A percentile compares a stretch with the other conserved stretches of the same genome.
Evolutionary conservation across 2,888 invertebrate genomes (phyloP).

Genomic region (Rhingia campestris): DNA sequence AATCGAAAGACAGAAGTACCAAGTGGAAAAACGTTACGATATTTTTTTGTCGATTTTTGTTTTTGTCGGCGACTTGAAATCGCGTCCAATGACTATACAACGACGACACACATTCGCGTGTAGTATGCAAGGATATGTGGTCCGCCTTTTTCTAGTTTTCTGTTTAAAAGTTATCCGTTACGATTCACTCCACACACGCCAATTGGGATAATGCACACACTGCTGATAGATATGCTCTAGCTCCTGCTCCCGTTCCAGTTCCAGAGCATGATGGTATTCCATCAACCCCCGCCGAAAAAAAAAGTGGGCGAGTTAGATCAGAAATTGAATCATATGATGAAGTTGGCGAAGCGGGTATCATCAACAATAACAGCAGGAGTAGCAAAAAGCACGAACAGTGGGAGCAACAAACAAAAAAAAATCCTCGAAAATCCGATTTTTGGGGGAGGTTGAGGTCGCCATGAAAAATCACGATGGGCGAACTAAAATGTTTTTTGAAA

Average conservation of each 20-base stretch:
- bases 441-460: background rate
- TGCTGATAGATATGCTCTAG: conserved; percentile 40
- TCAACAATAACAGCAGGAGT: conserved; percentile 62
- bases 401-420: conserved; percentile 8
- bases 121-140: conserved; percentile 50
- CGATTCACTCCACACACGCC: conserved; percentile 59
- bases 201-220: conserved; percentile 69
- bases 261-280: conserved; percentile 27
- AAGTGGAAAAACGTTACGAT: conserved; percentile 45
- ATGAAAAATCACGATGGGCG: conserved; percentile 55
- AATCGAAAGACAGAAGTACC: conserved; percentile 68
- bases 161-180: conserved; percentile 69
- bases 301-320: conserved; percentile 56
- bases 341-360: conserved; percentile 68
- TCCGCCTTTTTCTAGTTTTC: conserved; percentile 73
- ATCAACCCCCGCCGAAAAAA: conserved; percentile 1
- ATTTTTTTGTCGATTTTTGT: conserved; percentile 6
- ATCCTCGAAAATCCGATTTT: conserved; percentile 12
- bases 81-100: conserved; percentile 42
- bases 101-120: background rate
- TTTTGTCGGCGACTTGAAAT: conserved; percentile 67
- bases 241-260: background rate
- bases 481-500: conserved; percentile 72
- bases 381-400: conserved; percentile 35
- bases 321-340: conserved; percentile 74